A percentile compares a stretch with the other conserved stretches of the same genome.
Conservation (phyloP, 2,797 vertebrate species). For the Pseudocheirus occidentalis region DNA sequence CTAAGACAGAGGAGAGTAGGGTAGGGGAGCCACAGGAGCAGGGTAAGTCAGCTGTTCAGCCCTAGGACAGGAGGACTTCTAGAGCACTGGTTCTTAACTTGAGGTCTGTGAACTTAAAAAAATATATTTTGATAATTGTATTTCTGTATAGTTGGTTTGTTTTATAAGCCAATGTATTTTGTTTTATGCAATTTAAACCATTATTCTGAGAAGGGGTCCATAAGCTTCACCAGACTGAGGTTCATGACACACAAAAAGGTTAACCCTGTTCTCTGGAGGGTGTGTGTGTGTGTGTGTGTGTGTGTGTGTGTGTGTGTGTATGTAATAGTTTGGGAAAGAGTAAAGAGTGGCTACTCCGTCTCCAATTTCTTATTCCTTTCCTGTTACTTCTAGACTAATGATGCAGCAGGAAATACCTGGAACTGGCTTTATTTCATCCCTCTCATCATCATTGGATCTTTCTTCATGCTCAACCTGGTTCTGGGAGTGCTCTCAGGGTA, state of each 20-base stretch:
- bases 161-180: neutral
- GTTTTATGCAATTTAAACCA: neutral
- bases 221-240: neutral
- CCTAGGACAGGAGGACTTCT: neutral
- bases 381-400: conserved; percentile 89
- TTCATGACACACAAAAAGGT: neutral
- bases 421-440: conserved; percentile 99
- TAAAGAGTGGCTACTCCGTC: neutral
- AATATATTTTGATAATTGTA: neutral
- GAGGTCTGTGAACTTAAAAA: neutral
- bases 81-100: neutral
- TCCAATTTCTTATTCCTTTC: conserved; percentile 15
- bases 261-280: neutral
- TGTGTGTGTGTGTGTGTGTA: neutral
- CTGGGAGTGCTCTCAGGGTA: conserved; percentile 94
- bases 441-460: conserved; percentile 98
- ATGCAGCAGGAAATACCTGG: conserved; percentile 94
- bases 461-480: conserved; percentile 99
- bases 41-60: neutral
- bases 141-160: neutral
- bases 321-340: neutral
- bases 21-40: neutral
- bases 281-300: neutral
- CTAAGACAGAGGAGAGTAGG: neutral
- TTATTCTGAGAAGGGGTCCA: neutral